Base-by-base conservation (phyloP, 2,113 vertebrate genomes). In the Vireo altiloquus region DNA sequence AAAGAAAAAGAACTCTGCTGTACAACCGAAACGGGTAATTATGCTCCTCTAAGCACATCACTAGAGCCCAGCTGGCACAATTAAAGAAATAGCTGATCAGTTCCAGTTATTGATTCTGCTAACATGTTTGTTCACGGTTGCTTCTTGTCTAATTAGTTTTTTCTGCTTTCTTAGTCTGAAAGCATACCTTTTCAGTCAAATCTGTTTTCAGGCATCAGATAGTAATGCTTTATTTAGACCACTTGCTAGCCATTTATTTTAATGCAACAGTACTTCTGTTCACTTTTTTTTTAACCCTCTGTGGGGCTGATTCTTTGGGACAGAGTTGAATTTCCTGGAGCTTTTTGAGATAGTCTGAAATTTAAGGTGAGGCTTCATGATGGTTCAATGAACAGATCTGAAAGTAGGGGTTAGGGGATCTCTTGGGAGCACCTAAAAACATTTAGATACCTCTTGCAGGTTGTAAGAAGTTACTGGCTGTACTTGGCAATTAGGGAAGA, bases 41-140 rank as follows among this genome's bases (percentile, higher is more conserved):
- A 97, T 89, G 96, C 91, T 97, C 96, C 92, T 95, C 96, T 96
- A 94, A 97, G 97, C 98, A 95, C 96, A 97, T 98, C 87, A 10
- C 83, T 39, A 95, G 92, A 74, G 88, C 94, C 98, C 97, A 97
- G 98, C 97, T 98, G 98, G 98, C 94, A 97, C 98, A 98, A 98
- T 98, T 98, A 98, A 98, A 98, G 97, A 98, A 98, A 98, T 97
- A 98, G 98, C 98, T 98, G 98, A 98, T 98, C 97, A 98, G 98
- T 98, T 98, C 97, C 98, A 98, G 97, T 97, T 98, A 98, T 98
- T 98, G 98, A 98, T 98, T 98, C 97, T 96, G 95, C 97, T 98
- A 98, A 98, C 97, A 98, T 98, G 98, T 98, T 98, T 98, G 97
- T 98, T 98, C 98, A 98, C 59, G 97, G 97, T 97, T 92, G 96